Base-by-base conservation (phyloP, 2,888 invertebrate genomes). In the Callinectes sapidus region DNA sequence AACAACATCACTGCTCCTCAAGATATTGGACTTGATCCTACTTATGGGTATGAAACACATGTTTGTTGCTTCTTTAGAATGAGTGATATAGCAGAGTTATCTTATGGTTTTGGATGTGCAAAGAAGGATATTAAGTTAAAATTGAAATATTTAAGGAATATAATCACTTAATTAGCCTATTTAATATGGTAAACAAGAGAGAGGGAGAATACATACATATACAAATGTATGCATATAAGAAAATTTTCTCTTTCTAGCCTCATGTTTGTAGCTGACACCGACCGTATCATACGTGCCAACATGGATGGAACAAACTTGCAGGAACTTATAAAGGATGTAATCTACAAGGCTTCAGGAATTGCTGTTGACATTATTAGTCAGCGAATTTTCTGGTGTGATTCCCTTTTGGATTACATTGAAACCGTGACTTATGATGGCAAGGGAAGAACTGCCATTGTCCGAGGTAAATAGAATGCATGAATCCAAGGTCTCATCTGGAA, bases 321-420 rank as follows among this genome's bases (percentile, higher is more conserved):
- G 87, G 97, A 98, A 0, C 97, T 99, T 77, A 98, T 99, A 0
- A 97, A 98, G 0, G 98, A 98, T 95, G 99, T 99, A 0, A 98
- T 99, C 0, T 98, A 99, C 95, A 98, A 98, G 95, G 99, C 99
- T 0, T 98, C 98, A 1, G 99, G 99, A 5, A 97, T 99, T 16
- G 97, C 98, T 0, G 97, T 98, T 0, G 99, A 99, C 96, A 97
- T 98, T n/a, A 97, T 98, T 42, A 97, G 98, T 0, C 97, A 98
- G 95, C 96, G 99, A 90, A 97, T 99, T 13, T 99, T 98, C 96
- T 99, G 99, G 99, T 99, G 99, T 95, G 99, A 99, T 95, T 98
- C 98, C 0, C 96, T 99, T 23, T 96, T 99, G 91, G 99, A 99
- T 96, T 98, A 99, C 95, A 98, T 99, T 94, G 99, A 99, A 95